phyloP scores from a whole-genome alignment of 2,888 invertebrate genomes.

The Amphipyra berbera region DNA sequence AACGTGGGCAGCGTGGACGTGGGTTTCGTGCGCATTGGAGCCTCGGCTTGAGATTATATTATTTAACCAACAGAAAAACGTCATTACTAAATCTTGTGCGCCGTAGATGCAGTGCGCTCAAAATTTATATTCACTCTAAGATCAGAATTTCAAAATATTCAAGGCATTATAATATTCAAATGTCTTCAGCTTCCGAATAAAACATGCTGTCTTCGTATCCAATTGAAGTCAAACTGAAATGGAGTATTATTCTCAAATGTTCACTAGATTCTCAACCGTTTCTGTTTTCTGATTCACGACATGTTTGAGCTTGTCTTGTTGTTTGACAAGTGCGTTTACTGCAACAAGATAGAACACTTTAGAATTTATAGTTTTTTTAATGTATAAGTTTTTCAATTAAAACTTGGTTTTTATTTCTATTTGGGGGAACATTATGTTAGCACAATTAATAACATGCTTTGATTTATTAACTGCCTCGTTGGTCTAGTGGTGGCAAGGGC shows the following conservation, averaged over 20 bases:
- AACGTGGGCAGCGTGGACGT: too few relatives aligned
- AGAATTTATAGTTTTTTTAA: neutral
- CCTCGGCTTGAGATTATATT: too few relatives aligned
- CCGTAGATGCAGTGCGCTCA: slow-evolving; percentile 17
- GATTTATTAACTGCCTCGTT: too few relatives aligned
- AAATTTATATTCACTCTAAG: slow-evolving; percentile 38
- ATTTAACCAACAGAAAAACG: neutral
- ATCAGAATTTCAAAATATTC: slow-evolving; percentile 47
- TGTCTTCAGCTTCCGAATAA: slow-evolving; percentile 38
- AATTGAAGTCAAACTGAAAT: slow-evolving; percentile 47
- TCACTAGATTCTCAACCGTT: slow-evolving; percentile 23
- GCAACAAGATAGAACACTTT: neutral
- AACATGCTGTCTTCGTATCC: slow-evolving; percentile 45
- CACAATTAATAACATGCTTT: too few relatives aligned
- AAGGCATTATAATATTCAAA: slow-evolving; percentile 47
- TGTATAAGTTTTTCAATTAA: too few relatives aligned
- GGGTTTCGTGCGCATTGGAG: too few relatives aligned
- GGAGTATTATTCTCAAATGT: slow-evolving; percentile 29
- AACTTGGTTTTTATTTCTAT: too few relatives aligned
- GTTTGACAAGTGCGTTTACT: slow-evolving; percentile 5
- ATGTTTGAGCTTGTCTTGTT: slow-evolving; percentile 27
- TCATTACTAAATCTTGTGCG: slow-evolving; percentile 14
- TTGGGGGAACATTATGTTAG: too few relatives aligned
- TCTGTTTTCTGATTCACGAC: slow-evolving; percentile 33
- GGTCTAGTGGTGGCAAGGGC: too few relatives aligned